Conservation (phyloP, 2,113 vertebrate genomes). For the Phoxinus phoxinus region DNA sequence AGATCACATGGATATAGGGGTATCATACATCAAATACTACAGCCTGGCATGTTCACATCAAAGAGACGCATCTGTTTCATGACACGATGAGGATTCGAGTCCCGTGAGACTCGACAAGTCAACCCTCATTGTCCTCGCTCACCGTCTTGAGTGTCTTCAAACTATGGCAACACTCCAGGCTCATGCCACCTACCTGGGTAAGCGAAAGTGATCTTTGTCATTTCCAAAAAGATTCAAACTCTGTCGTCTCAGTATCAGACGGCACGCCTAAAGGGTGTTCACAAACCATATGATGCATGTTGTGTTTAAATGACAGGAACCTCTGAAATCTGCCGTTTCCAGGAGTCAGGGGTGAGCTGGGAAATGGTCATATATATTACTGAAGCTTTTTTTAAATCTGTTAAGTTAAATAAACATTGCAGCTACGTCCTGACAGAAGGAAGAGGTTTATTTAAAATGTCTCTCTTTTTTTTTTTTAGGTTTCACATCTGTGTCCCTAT, state of each 20-base stretch:
- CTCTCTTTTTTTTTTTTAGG: not conserved
- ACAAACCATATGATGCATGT: not conserved
- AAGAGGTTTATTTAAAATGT: not conserved
- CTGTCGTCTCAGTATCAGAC: not conserved
- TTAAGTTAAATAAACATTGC: not conserved
- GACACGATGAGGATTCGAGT: constrained; percentile 50
- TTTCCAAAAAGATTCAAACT: not conserved
- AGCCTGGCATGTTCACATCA: constrained; percentile 60
- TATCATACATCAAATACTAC: constrained; percentile 65
- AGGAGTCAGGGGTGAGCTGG: not conserved
- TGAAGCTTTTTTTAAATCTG: not conserved
- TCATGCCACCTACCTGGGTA: constrained; percentile 42
- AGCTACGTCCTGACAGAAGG: not conserved
- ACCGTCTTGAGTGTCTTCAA: constrained; percentile 26
- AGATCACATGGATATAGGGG: constrained; percentile 54
- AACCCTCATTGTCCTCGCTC: not conserved
- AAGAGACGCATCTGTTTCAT: constrained; percentile 65
- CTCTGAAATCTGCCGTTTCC: not conserved
- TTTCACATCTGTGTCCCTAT: not conserved
- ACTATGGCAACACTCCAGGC: constrained; percentile 6
- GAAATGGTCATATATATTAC: not conserved
- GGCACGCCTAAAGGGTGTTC: not conserved
- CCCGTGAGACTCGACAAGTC: constrained; percentile 38
- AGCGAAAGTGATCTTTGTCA: constrained; percentile 1
- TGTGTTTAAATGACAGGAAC: not conserved